phyloP scores from a whole-genome alignment of 92 coral and sea anemone genomes.

The Desmophyllum pertusum region DNA sequence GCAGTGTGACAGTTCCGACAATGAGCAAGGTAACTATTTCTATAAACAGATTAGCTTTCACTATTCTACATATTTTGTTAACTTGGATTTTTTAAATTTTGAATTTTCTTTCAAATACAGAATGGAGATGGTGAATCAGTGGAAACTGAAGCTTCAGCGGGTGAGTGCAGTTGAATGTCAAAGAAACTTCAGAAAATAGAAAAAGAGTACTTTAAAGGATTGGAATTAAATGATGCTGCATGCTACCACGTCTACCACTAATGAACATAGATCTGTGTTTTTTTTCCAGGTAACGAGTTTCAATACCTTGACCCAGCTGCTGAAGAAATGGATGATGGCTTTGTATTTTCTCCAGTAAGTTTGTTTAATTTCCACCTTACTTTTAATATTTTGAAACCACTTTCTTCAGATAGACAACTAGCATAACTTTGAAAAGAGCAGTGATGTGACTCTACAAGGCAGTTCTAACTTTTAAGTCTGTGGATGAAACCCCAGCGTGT shows the following conservation, averaged over 20 bases:
- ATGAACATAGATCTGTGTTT: background rate
- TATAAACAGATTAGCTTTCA: background rate
- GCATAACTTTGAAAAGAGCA: no score
- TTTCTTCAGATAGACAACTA: background rate
- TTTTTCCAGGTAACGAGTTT: constrained; percentile 27
- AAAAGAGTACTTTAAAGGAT: no score
- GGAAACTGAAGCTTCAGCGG: constrained; percentile 2
- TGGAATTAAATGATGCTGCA: no score
- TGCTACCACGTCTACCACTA: no score
- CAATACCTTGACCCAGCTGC: constrained; percentile 36
- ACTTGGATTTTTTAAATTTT: background rate
- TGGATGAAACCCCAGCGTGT: no score
- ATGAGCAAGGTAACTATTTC: constrained; percentile 41
- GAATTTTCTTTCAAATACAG: background rate
- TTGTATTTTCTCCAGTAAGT: constrained; percentile 90
- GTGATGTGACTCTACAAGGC: no score
- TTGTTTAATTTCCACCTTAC: background rate
- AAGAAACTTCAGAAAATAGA: background rate
- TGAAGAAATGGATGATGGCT: constrained; percentile 67
- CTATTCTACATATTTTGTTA: background rate
- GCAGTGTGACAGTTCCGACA: constrained; percentile 52
- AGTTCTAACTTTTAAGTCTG: no score
- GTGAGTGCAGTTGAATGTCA: background rate
- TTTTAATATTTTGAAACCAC: background rate
- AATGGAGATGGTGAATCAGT: constrained; percentile 20